A percentile compares a stretch with the other conserved stretches of the same genome.
Evolutionary conservation across 1,140 invertebrate species (phyloP).

Genomic region (Oryctes rhinoceros): DNA sequence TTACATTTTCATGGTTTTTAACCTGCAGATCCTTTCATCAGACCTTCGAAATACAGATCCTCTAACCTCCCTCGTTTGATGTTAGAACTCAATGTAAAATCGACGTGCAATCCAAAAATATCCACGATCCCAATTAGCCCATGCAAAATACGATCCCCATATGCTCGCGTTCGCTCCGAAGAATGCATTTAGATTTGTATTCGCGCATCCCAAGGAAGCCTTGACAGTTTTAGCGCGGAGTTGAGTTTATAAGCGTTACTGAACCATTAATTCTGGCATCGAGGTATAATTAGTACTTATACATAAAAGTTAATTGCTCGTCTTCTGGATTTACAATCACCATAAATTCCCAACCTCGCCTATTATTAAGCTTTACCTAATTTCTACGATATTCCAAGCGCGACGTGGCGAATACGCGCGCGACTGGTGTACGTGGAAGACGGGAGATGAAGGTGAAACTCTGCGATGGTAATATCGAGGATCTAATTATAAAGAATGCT

Average conservation of each 20-base stretch:
- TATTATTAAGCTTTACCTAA: slow-evolving; percentile 15
- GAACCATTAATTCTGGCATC: slow-evolving; percentile 1
- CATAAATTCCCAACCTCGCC: slow-evolving; percentile 8
- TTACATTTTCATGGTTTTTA: too few species aligned
- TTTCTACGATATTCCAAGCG: not conserved
- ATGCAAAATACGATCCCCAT: too few species aligned
- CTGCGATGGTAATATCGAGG: not conserved
- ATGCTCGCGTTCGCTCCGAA: too few species aligned
- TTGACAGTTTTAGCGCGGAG: slow-evolving; percentile 6
- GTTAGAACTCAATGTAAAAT: too few species aligned
- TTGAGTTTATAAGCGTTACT: slow-evolving; percentile 1
- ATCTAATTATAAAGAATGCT: not conserved
- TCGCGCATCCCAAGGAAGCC: not conserved
- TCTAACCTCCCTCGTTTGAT: too few species aligned
- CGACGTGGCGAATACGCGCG: not conserved
- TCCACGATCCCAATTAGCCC: too few species aligned
- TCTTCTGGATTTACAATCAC: slow-evolving; percentile 14
- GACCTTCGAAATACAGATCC: too few species aligned
- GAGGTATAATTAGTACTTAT: slow-evolving; percentile 10
- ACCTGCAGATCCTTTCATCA: too few species aligned
- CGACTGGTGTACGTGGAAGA: not conserved
- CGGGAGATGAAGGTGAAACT: not conserved
- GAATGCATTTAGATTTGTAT: not conserved
- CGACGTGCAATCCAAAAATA: too few species aligned
- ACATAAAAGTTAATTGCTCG: not conserved